Evolutionary conservation across 2,797 vertebrate genomes (phyloP), one percentile per base, ranked within the genome.

Genomic region (Phylloscopus collybita): DNA sequence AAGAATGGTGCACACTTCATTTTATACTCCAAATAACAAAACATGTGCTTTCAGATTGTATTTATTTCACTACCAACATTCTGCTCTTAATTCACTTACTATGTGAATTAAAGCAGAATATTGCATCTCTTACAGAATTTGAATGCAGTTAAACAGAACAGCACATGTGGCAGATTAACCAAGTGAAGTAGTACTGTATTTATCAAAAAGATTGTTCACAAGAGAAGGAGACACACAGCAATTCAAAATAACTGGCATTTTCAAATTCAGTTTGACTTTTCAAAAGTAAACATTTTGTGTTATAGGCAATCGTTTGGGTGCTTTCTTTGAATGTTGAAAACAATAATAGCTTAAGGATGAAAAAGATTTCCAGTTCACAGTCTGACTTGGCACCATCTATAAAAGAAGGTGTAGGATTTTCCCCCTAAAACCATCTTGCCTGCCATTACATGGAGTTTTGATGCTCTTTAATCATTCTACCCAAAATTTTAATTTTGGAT

Each of bases 261-360:
- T 66, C 20, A 66, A 75, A 86, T 83, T 74, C n/a, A 36, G 22
- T 86, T 93, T 82, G 60, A 79, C 47, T 79, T 96, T 90, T 86
- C 25, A 80, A 34, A 86, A 88, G 34, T 3, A 57, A 47, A 5
- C 38, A 25, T 67, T 91, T 91, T 60, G 40, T 16, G 90, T 84
- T 56, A 26, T 3, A 93, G 25, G 32, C 10, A 45, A 38, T 17
- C 29, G 80, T 80, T 47, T 8, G 5, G 9, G 23, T 38, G 1
- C 44, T 92, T 84, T 38, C 29, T 88, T 81, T 71, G 51, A 84
- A 80, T 56, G 32, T 8, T 81, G 54, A 72, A 87, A 81, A 86
- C 38, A 81, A 7, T 38, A 82, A 71, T 8, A 73, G 34, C 25
- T 84, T 83, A 83, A 78, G 56, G 45, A 87, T 32, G 38, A 65